Conservation (phyloP, 2,113 vertebrate genomes). For the Hemibagrus wyckioides region DNA sequence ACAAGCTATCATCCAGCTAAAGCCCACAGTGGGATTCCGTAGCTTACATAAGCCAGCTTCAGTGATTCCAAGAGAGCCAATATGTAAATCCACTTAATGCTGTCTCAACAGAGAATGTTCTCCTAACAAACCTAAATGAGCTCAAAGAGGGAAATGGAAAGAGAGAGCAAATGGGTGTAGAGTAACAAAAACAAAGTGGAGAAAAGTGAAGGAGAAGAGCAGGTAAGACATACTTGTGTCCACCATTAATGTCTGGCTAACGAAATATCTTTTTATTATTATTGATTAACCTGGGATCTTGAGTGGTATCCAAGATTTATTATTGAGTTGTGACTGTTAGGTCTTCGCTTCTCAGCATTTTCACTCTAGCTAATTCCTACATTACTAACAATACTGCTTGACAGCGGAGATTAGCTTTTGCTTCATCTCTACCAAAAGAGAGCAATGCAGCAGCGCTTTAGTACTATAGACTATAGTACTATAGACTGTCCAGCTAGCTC, state of each 20-base stretch:
- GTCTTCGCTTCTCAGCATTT: neutral
- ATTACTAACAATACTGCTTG: neutral
- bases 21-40: constrained; percentile 68
- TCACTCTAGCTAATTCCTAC: neutral
- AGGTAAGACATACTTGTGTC: neutral
- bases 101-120: constrained; percentile 70
- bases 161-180: neutral
- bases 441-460: neutral
- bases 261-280: neutral
- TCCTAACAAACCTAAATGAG: constrained; percentile 40
- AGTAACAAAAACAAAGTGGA: neutral
- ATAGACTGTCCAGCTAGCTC: neutral
- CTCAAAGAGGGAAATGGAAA: constrained; percentile 31
- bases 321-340: neutral
- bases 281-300: neutral
- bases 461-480: neutral
- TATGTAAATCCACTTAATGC: constrained; percentile 77
- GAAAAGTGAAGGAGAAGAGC: neutral
- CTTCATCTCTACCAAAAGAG: neutral
- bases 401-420: neutral
- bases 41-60: constrained; percentile 66
- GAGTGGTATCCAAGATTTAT: neutral
- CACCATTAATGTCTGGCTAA: neutral
- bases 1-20: constrained; percentile 75
- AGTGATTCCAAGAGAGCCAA: constrained; percentile 69